Evolutionary conservation across 2,888 invertebrate genomes (phyloP).

Genomic region (Trichopoda pennipes): DNA sequence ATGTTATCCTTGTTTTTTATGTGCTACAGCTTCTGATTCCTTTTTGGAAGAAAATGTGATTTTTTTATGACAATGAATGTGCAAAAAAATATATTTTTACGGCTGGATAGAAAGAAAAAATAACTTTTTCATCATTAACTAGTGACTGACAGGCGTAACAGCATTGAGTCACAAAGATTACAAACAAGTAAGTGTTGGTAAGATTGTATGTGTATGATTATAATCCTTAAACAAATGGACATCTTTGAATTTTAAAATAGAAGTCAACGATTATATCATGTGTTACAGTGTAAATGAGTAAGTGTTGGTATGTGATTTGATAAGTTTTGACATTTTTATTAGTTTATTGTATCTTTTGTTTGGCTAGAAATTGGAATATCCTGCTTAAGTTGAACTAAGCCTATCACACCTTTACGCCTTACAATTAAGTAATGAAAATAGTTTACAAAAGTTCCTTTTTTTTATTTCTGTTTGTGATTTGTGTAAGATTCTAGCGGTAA

Average conservation of each 20-base stretch:
- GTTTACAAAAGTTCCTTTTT: slow-evolving; percentile 8
- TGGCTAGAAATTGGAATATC: slow-evolving; percentile 65
- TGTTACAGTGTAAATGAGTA: slow-evolving; percentile 45
- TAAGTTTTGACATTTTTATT: slow-evolving; percentile 78
- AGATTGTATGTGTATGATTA: slow-evolving; percentile 19
- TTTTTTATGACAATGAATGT: slow-evolving; percentile 68
- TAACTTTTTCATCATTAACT: slow-evolving; percentile 55
- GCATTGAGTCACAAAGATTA: slow-evolving; percentile 4
- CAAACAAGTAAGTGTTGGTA: slow-evolving; percentile 9
- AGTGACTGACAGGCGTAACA: slow-evolving; percentile 62
- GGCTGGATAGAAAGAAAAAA: slow-evolving; percentile 25
- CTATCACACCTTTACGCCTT: slow-evolving; percentile 73
- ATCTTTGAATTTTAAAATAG: slow-evolving; percentile 69
- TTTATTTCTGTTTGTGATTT: neutral
- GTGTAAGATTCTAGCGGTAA: neutral
- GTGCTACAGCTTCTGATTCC: slow-evolving; percentile 17
- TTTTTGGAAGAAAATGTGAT: slow-evolving; percentile 39
- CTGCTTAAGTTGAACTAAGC: slow-evolving; percentile 71
- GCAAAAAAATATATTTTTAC: slow-evolving; percentile 62
- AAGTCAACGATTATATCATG: slow-evolving; percentile 40
- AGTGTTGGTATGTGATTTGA: slow-evolving; percentile 55
- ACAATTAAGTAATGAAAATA: slow-evolving; percentile 37
- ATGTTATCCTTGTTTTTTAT: neutral
- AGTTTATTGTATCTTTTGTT: slow-evolving; percentile 73
- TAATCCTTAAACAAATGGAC: slow-evolving; percentile 63